Base-by-base conservation (phyloP, 2,797 vertebrate species). In the Anisognathus igniventris region DNA sequence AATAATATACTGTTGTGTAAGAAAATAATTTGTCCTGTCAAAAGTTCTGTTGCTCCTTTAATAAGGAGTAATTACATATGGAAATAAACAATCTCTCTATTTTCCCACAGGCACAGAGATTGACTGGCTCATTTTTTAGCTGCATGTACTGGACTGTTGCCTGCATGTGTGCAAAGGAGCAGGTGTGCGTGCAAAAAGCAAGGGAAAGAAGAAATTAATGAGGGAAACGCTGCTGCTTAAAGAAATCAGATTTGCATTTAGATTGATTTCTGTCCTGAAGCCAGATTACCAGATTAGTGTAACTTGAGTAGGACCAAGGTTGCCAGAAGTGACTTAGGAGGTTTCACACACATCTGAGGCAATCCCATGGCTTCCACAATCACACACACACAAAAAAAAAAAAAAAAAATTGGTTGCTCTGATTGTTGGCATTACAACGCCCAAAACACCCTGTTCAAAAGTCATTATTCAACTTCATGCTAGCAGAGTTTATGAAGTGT, bases 11-110 rank as follows among this genome's bases (percentile, higher is more conserved):
- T n/a, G n/a, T n/a, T n/a, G n/a, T n/a, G 0, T 53, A 81, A 81
- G 48, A 77, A 96, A 91, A 91, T 88, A 62, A 86, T 92, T 84
- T 78, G 50, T 90, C 70, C 62, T 81, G 72, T 92, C 89, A 89
- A 37, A 92, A 93, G 37, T 90, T 96, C 88, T 88, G 42, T 58
- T 93, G 68, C 66, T 85, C 12, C 14, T 94, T 96, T 96, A 92
- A 91, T 88, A 76, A 61, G 65, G 47, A 93, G 45, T 79, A 95
- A 97, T 89, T 93, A 91, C 11, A 7, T 78, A 92, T 39, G 72
- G 93, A 94, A 93, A 90, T 62, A 93, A 96, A 83, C 56, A 86
- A 89, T 78, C 44, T 68, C 58, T 85, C 62, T 54, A 5, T 94
- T 93, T 91, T 83, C 47, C 56, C 93, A 16, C 42, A 88, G 71